These are phyloP conservation scores for Blomia tropicalis DNA, from an alignment of 2,888 invertebrate genomes.

Conservation along the genomic window DNA sequence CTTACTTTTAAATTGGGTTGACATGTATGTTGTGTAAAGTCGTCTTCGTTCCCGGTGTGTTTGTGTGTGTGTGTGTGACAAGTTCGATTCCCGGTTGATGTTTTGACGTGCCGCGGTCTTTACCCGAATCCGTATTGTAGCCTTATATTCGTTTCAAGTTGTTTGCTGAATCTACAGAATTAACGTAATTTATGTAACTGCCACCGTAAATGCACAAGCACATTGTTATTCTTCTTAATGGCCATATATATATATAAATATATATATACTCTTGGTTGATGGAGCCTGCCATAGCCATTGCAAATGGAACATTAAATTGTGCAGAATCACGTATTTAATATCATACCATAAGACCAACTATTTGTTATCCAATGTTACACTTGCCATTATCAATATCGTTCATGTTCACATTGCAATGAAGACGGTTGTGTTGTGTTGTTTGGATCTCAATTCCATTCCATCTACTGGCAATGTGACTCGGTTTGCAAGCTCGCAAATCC, in stretches of 20 bases:
- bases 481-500: too few relatives aligned
- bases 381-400: too few relatives aligned
- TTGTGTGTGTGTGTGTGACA: neutral
- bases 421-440: too few relatives aligned
- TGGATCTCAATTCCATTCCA: too few relatives aligned
- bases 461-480: too few relatives aligned
- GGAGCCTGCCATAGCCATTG: too few relatives aligned
- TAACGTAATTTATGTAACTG: constrained; percentile 8
- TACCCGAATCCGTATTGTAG: neutral
- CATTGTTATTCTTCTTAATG: constrained; percentile 8
- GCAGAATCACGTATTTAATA: constrained; percentile 15
- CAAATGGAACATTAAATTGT: constrained; percentile 13
- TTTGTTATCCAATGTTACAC: neutral
- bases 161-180: neutral
- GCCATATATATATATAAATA: neutral
- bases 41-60: neutral
- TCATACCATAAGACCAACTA: neutral
- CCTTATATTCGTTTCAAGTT: neutral
- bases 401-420: too few relatives aligned
- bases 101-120: neutral
- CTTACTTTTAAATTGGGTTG: constrained; percentile 12
- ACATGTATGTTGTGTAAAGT: too few relatives aligned
- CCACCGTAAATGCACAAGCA: neutral
- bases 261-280: neutral
- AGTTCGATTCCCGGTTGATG: neutral